Evolutionary conservation across 1,140 invertebrate genomes (phyloP), one percentile per base, ranked within the genome.

Genomic region (Cepaea nemoralis): DNA sequence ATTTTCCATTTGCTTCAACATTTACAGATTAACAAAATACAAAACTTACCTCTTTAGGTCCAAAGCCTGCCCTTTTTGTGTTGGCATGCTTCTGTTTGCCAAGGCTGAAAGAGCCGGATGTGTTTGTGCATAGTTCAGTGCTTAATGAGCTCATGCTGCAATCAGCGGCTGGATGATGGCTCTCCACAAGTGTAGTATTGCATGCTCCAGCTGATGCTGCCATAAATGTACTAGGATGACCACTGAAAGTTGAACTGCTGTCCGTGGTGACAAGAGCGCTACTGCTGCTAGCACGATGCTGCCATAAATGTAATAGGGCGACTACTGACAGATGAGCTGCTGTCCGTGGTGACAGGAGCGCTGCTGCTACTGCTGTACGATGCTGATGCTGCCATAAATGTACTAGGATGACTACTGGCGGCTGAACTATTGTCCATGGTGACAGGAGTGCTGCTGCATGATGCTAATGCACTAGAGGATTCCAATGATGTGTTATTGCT

Each of bases 1-100:
- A n/a, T n/a, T n/a, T n/a, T n/a, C n/a, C n/a, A n/a, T n/a, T n/a
- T n/a, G n/a, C n/a, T n/a, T n/a, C n/a, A n/a, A n/a, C n/a, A n/a
- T n/a, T n/a, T n/a, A n/a, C n/a, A n/a, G n/a, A n/a, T n/a, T n/a
- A n/a, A n/a, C n/a, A n/a, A n/a, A n/a, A 12, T 48, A 48, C 45
- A 63, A 2, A 10, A 45, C 78, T 80, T 24, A 80, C 78, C 78
- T 45, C 67, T 50, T 66, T 39, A 19, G 59, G n/a, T 67, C 39
- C 37, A 45, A n/a, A 50, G 73, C 16, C 63, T 63, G n/a, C n/a
- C n/a, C n/a, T n/a, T n/a, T n/a, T n/a, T 16, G 39, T 70, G 35
- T 22, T 24, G 2, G 35, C 22, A 39, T 27, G 8, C 0, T 39
- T 71, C 22, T 39, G 69, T 10, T 45, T 39, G 14, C 78, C 55